Evolutionary conservation across 2,888 invertebrate genomes (phyloP).

Genomic region (Cremastinae sp.): DNA sequence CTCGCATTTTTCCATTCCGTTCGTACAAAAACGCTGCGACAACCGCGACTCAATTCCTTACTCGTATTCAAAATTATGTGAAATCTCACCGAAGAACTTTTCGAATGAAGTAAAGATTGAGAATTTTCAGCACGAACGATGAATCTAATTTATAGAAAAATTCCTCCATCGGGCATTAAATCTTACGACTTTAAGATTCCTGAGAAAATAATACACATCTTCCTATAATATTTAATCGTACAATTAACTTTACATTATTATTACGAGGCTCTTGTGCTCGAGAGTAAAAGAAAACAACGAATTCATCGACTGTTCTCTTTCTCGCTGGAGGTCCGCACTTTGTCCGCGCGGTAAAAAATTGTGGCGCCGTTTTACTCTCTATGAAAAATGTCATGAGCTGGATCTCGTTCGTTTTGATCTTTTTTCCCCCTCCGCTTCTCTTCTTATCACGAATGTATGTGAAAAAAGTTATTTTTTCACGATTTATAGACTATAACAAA

Average conservation of each 20-base stretch:
- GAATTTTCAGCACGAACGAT: conserved; percentile 1
- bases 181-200: conserved; percentile 40
- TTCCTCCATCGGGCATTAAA: conserved; percentile 21
- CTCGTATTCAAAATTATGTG: too few relatives aligned
- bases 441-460: conserved; percentile 26
- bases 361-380: not conserved
- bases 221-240: conserved; percentile 40
- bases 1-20: too few relatives aligned
- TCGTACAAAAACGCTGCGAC: too few relatives aligned
- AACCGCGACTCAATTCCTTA: too few relatives aligned
- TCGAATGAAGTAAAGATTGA: not conserved
- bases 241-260: conserved; percentile 51
- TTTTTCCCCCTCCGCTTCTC: not conserved
- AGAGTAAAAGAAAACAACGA: conserved; percentile 12
- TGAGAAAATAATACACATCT: conserved; percentile 58
- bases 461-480: conserved; percentile 21
- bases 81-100: not conserved
- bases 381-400: not conserved
- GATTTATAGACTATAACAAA: conserved; percentile 47
- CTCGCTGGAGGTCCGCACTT: not conserved
- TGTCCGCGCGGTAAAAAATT: not conserved
- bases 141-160: conserved; percentile 8
- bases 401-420: not conserved
- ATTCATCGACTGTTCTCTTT: not conserved
- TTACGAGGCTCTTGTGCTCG: conserved; percentile 52